These are phyloP conservation scores for Philereme vetulata DNA, from an alignment of 2,888 invertebrate genomes.

Conservation along the genomic window DNA sequence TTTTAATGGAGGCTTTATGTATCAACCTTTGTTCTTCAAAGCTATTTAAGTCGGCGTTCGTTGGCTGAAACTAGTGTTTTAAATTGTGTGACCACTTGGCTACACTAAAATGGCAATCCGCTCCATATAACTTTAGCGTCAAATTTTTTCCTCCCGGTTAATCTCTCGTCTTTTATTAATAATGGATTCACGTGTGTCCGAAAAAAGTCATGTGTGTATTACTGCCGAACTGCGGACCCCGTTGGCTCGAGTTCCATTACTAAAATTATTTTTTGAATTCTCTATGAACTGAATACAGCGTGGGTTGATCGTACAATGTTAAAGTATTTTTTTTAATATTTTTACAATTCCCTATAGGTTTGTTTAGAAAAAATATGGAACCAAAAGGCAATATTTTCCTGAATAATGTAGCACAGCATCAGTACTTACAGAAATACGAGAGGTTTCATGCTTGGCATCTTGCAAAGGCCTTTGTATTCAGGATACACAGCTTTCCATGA, in stretches of 20 bases:
- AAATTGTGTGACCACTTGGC: constrained; percentile 9
- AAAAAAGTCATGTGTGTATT: constrained; percentile 22
- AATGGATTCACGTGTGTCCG: constrained; percentile 12
- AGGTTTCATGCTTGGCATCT: not conserved
- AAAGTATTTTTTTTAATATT: constrained; percentile 7
- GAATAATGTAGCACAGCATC: not conserved
- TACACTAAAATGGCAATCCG: constrained; percentile 5
- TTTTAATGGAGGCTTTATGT: constrained; percentile 2
- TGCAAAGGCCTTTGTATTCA: not conserved
- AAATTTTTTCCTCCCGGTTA: constrained; percentile 6
- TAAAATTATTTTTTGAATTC: constrained; percentile 35
- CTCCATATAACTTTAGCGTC: constrained; percentile 16
- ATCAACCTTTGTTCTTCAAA: constrained; percentile 4
- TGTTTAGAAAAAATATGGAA: constrained; percentile 3
- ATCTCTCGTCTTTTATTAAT: constrained; percentile 4
- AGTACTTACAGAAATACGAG: not conserved
- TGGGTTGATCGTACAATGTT: constrained; percentile 10
- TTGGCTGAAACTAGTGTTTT: constrained; percentile 1
- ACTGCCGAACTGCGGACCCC: constrained; percentile 25
- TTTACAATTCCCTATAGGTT: constrained; percentile 5
- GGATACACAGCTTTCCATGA: not conserved
- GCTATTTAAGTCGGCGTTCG: constrained; percentile 1
- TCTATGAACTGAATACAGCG: constrained; percentile 17
- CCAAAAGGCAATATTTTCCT: not conserved
- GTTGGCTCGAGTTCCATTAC: constrained; percentile 31